Evolutionary conservation across 2,888 invertebrate species (phyloP), one percentile per base, ranked within the genome.

Genomic region (Caenorhabditis uteleia): DNA sequence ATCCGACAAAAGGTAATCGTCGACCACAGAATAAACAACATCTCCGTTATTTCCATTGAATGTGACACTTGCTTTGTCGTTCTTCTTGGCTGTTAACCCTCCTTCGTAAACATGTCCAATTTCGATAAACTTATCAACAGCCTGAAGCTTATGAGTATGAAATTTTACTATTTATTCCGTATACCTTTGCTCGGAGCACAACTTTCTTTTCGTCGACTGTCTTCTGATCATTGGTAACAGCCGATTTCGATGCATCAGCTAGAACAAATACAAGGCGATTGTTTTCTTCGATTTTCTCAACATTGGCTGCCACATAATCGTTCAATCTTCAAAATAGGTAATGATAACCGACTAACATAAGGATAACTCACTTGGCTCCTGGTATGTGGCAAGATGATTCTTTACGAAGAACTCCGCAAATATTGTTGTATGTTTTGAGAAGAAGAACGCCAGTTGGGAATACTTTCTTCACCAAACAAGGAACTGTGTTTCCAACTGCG

Each of bases 341-440:
- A 8, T 6, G 8, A 18, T 20, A 34, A 23, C 10, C 6, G 7
- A 12, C 20, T 33, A 10, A 5, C 3, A 26, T 39, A 18, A 8
- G 7, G 7, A 39, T 23, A 36, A 47, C 47, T 34, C 21, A 47
- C 47, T 47, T 36, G 2, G 25, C 10, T 14, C 25, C 21, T 20
- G 16, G 10, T 27, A 48, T 16, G 14, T 18, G 12, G 12, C 18
- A 21, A 2, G 38, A 16, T 25, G 23, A 14, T 25, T 55, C 57
- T n/a, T 26, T 47, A 6, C 56, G 54, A 4, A 68, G 36, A 40
- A 71, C 54, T 49, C 68, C 71, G 2, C 14, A 25, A 12, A 71
- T 61, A 4, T 57, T 44, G 36, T 77, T 75, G 66, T 58, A 79
- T 18, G 77, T 76, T 18, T 39, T 40, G 18, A 79, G 58, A 12